phyloP scores from a whole-genome alignment of 2,888 invertebrate species.

The Carabus problematicus region DNA sequence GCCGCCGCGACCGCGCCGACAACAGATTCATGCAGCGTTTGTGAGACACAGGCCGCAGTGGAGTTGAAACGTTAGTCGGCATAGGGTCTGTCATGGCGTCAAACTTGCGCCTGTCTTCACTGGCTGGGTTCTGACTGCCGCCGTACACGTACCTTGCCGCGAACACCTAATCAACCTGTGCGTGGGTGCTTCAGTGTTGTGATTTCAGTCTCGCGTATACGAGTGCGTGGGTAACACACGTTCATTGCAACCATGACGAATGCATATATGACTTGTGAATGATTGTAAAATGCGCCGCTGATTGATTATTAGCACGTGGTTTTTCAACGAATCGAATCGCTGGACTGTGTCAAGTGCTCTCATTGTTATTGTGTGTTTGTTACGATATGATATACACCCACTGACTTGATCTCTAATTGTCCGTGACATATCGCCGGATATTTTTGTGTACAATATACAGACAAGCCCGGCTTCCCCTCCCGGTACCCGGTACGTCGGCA shows the following conservation, averaged over 20 bases:
- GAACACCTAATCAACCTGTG: slow-evolving; percentile 14
- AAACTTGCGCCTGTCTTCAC: slow-evolving; percentile 21
- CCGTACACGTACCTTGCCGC: slow-evolving; percentile 4
- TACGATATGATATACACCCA: no score
- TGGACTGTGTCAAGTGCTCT: slow-evolving; percentile 1
- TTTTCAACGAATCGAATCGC: neutral
- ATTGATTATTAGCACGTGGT: slow-evolving; percentile 9
- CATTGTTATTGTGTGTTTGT: no score
- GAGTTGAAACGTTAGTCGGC: slow-evolving; percentile 32
- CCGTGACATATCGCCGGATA: neutral
- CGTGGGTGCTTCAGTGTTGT: slow-evolving; percentile 11
- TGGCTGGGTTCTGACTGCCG: slow-evolving; percentile 19
- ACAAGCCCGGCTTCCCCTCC: neutral
- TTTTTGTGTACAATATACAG: neutral
- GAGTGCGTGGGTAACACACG: slow-evolving; percentile 9
- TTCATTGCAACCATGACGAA: neutral
- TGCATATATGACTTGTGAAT: neutral
- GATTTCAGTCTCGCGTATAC: neutral
- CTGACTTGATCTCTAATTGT: neutral
- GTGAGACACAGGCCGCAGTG: slow-evolving; percentile 37
- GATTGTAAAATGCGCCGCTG: slow-evolving; percentile 7
- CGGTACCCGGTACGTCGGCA: neutral
- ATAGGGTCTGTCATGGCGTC: slow-evolving; percentile 20
- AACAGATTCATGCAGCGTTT: slow-evolving; percentile 51
- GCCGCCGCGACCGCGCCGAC: slow-evolving; percentile 54